Conservation (phyloP, 2,888 invertebrate species). For the Zootermopsis nevadensis region DNA sequence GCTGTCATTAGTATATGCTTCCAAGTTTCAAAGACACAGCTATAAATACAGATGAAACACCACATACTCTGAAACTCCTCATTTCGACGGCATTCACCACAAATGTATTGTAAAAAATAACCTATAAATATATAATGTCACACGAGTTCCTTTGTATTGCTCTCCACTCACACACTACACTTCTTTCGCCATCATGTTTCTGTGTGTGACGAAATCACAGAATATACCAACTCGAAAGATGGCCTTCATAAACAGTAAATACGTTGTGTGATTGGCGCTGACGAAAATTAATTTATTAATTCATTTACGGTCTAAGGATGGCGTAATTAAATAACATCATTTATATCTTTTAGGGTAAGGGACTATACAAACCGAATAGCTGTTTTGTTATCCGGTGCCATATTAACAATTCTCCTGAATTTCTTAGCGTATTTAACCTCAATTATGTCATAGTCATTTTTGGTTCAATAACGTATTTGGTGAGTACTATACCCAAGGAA, state of each 20-base stretch:
- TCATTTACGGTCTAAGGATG: background rate
- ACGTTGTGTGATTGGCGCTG: background rate
- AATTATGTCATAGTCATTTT: too few species aligned
- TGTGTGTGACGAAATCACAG: conserved; percentile 49
- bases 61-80: conserved; percentile 23
- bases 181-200: conserved; percentile 48
- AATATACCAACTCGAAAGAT: conserved; percentile 29
- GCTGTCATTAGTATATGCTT: background rate
- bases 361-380: too few species aligned
- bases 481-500: too few species aligned
- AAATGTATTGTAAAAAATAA: background rate
- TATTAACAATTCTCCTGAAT: too few species aligned
- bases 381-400: too few species aligned
- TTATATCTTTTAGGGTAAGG: too few species aligned
- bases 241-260: conserved; percentile 46
- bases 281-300: background rate
- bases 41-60: background rate
- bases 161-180: conserved; percentile 2
- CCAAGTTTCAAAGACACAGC: background rate
- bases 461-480: too few species aligned
- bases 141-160: conserved; percentile 17
- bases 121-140: background rate
- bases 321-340: background rate
- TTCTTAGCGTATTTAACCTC: too few species aligned
- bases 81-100: conserved; percentile 8